phyloP scores from a whole-genome alignment of 2,888 invertebrate genomes.

The Pyrochroa serraticornis region DNA sequence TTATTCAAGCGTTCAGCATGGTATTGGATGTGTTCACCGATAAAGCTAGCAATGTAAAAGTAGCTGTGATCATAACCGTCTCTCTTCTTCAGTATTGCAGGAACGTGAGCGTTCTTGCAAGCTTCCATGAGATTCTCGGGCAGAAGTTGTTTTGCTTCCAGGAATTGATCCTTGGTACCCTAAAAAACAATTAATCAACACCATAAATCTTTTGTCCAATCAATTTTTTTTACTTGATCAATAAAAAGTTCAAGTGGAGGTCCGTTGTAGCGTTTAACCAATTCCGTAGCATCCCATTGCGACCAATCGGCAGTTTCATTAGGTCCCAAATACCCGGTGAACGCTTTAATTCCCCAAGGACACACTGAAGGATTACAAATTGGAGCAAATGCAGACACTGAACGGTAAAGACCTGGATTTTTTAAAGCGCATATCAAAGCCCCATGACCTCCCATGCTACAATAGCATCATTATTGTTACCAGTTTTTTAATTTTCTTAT shows the following conservation, averaged over 20 bases:
- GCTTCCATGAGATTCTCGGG: constrained; percentile 83
- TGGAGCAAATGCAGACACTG: constrained; percentile 94
- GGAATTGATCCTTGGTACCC: constrained; percentile 84
- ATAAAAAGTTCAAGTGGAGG: constrained; percentile 83
- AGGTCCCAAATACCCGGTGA: constrained; percentile 79
- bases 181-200: constrained; percentile 54
- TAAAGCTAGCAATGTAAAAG: constrained; percentile 88
- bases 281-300: constrained; percentile 87
- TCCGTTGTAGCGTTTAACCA: constrained; percentile 83
- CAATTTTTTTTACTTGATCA: constrained; percentile 73
- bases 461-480: constrained; percentile 15
- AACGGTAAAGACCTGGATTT: constrained; percentile 86
- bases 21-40: constrained; percentile 90
- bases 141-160: constrained; percentile 74
- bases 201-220: not conserved
- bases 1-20: constrained; percentile 78
- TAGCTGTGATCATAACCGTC: constrained; percentile 96
- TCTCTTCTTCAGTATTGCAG: constrained; percentile 72
- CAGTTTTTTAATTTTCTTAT: not conserved
- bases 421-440: constrained; percentile 88
- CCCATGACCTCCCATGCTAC: constrained; percentile 98
- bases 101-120: constrained; percentile 72
- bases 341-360: constrained; percentile 88
- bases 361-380: constrained; percentile 87
- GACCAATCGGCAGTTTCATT: constrained; percentile 71